Base-by-base conservation (phyloP, 2,797 vertebrate genomes). In the Tympanoctomys barrerae region DNA sequence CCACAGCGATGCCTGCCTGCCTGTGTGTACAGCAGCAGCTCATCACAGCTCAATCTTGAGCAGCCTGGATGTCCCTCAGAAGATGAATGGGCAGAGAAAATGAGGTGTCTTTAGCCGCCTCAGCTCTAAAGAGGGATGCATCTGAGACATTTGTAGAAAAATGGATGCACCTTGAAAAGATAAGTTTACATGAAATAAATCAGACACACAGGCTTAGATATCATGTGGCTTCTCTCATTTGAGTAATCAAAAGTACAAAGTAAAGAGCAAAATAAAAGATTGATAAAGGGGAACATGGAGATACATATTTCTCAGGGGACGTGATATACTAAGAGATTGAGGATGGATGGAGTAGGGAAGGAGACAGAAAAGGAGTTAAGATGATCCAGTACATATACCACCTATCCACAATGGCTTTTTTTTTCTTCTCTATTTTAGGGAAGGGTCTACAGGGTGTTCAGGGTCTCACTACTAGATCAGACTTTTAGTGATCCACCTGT, bases 71-170 rank as follows among this genome's bases (percentile, higher is more conserved):
- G 22, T 24, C 71, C 22, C 2, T 42, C 39, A 42, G 3, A 39
- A 46, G 71, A 75, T 46, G 71, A 14, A 26, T 26, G 10, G 10
- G 19, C 11, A 73, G 19, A 24, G 36, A 73, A 73, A 73, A 39
- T 13, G 36, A 12, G 71, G 39, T 13, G 2, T 24, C 4, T 26
- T 0, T 2, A 26, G 24, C 42, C 11, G 42, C 2, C 39, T 42
- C 39, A 14, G 39, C 39, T 46, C 26, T 42, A 75, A 75, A 46
- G 11, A 26, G 36, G 21, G 36, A 39, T 39, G 24, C 39, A 73
- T 10, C 24, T 39, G 70, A 39, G 22, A 42, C 39, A 26, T 28
- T 42, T 75, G 22, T 26, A 6, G 22, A 12, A 42, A 73, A 42
- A 42, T 42, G 70, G 70, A 26, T 42, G 36, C 36, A 11, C 10